Evolutionary conservation across 37 sponge, comb jelly and placozoan species (phyloP), one percentile per base, ranked within the genome.

Genomic region (Mnemiopsis leidyi): DNA sequence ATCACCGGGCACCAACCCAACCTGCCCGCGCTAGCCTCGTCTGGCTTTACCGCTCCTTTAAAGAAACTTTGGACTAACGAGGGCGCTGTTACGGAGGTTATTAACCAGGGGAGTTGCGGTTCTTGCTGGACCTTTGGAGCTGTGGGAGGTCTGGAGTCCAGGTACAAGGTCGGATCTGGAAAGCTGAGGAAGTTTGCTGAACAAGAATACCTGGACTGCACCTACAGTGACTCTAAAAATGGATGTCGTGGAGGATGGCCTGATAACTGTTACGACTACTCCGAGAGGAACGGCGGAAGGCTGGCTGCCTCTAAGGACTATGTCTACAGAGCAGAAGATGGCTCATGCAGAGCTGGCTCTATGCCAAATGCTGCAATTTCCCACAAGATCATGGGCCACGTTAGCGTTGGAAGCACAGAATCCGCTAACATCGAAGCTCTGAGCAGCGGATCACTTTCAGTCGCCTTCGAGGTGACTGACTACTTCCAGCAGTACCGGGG

Each of bases 401-500:
- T 29, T 7, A 28, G 3, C 30, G 75, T 71, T 7, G 30, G 30
- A 7, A 71, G 75, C 30, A 28, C 30, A 29, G 75, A 71, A 25
- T 71, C 75, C n/a, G 30, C 25, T 7, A 71, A 71, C n/a, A 71
- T 71, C n/a, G 30, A 71, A 28, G 75, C 75, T 18, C 75, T 71
- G 25, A 28, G 25, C 20, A 28, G 3, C 30, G 75, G 75, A 29
- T n/a, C 75, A 23, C 75, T 71, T 18, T n/a, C 75, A 29, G 75
- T 71, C 3, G 75, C 75, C 75, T 71, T 71, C 75, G 75, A 71
- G 75, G 75, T 71, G 5, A 71, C 75, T 28, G 30, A 71, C 75
- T 71, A 71, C 75, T 71, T 71, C 75, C 75, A 71, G 75, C 75
- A 71, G n/a, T 71, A 71, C 75, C 7, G n/a, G 20, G 75, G 75